These are phyloP conservation scores for Drosophila sulfurigaster DNA, from an alignment of 1,140 invertebrate species.

Conservation along the genomic window DNA sequence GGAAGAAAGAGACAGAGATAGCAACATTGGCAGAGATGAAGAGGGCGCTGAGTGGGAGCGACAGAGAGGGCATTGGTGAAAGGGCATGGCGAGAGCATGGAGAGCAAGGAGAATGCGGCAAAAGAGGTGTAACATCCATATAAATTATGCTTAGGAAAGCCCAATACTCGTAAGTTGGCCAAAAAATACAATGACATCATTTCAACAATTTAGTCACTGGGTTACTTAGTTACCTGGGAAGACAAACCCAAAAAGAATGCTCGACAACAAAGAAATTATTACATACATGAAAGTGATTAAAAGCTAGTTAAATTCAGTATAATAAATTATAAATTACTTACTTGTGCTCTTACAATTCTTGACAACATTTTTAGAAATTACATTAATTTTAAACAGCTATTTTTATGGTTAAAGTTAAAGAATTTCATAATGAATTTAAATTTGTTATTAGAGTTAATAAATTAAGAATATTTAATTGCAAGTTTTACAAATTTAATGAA, in stretches of 20 bases:
- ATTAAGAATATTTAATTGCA: too few species aligned
- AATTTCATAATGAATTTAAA: too few species aligned
- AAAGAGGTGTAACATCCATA: conserved; percentile 58
- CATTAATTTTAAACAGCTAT: too few species aligned
- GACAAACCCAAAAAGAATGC: background rate
- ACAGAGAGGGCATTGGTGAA: conserved; percentile 41
- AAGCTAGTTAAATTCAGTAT: background rate
- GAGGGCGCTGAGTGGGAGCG: conserved; percentile 4
- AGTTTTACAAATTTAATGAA: too few species aligned
- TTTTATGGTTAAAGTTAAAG: too few species aligned
- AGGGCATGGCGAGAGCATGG: conserved; percentile 15
- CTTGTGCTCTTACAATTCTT: too few species aligned
- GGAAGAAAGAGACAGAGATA: conserved; percentile 10
- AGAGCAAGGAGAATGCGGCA: conserved; percentile 6
- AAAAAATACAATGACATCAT: conserved; percentile 70
- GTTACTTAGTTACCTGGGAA: conserved; percentile 32
- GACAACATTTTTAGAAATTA: background rate
- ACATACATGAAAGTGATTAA: conserved; percentile 9
- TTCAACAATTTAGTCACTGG: conserved; percentile 34
- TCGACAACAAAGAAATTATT: background rate
- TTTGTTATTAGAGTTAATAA: too few species aligned
- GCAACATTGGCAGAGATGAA: background rate
- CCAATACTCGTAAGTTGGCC: conserved; percentile 49
- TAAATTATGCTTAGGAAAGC: conserved; percentile 75
- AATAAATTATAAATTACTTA: background rate